phyloP scores from a whole-genome alignment of 2,113 vertebrate species.

The Prunella himalayana region DNA sequence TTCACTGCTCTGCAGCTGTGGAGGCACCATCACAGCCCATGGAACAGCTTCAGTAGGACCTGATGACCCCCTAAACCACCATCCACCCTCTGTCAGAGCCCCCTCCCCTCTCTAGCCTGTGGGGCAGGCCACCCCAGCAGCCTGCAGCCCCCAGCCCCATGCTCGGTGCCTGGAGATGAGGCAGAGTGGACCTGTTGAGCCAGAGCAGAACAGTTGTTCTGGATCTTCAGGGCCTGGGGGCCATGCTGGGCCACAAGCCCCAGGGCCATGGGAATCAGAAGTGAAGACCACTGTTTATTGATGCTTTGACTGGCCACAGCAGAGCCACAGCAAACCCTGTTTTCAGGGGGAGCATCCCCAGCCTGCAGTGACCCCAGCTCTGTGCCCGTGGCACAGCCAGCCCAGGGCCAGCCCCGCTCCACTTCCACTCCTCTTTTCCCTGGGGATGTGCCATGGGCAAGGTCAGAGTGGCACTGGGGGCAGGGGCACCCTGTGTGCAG shows the following conservation, averaged over 20 bases:
- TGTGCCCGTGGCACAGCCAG: not conserved
- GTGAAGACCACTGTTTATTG: not conserved
- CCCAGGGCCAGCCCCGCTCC: not conserved
- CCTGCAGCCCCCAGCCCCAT: fast-evolving
- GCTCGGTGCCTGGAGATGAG: not conserved
- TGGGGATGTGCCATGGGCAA: fast-evolving
- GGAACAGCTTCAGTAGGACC: not conserved
- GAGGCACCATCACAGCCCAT: not conserved
- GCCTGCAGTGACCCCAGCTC: not conserved
- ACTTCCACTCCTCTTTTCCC: fast-evolving
- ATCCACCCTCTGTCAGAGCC: not conserved
- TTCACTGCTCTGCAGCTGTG: not conserved
- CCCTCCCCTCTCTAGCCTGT: not conserved
- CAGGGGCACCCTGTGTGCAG: fast-evolving
- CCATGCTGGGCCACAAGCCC: fast-evolving
- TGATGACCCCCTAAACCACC: not conserved
- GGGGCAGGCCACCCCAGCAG: not conserved
- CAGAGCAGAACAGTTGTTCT: fast-evolving
- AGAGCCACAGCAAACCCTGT: fast-evolving
- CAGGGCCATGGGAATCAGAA: fast-evolving
- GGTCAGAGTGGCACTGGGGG: fast-evolving
- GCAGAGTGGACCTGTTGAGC: fast-evolving
- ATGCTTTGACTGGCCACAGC: not conserved
- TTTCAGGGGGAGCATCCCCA: fast-evolving
- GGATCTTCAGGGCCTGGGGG: not conserved